Conservation (phyloP, 2,888 invertebrate species). For the Sepiola atlantica region DNA sequence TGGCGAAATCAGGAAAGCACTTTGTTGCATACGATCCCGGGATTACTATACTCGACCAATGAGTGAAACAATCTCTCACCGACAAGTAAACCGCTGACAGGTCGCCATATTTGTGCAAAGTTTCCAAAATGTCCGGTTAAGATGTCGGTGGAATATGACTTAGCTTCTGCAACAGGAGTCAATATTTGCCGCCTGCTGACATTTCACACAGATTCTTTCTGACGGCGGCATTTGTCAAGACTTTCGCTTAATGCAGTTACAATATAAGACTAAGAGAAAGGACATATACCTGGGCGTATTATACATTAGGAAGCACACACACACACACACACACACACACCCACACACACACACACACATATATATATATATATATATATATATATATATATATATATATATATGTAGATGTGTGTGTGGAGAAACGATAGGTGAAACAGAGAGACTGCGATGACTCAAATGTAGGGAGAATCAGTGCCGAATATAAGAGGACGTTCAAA, state of each 20-base stretch:
- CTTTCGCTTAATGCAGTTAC: neutral
- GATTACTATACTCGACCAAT: neutral
- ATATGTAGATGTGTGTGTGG: neutral
- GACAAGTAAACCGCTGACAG: neutral
- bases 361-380: neutral
- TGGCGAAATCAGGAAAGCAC: too few relatives aligned
- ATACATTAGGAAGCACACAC: neutral
- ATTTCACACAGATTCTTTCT: conserved; percentile 2
- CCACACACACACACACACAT: neutral
- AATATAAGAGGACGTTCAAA: too few relatives aligned
- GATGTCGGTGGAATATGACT: neutral
- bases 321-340: neutral
- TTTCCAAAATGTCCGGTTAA: neutral
- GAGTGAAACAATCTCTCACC: neutral
- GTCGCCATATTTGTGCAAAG: neutral
- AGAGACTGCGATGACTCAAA: too few relatives aligned
- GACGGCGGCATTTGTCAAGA: conserved; percentile 1
- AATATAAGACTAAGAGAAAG: neutral
- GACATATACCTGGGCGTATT: neutral
- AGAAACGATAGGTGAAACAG: too few relatives aligned
- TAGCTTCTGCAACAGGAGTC: neutral
- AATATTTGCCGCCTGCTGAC: neutral
- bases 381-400: neutral
- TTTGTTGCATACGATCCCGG: neutral
- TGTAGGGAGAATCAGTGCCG: too few relatives aligned